Percentiles rank a stretch among this genome's conserved stretches.
Conservation (phyloP, 2,888 invertebrate genomes). For the Eupithecia pulchellata region DNA sequence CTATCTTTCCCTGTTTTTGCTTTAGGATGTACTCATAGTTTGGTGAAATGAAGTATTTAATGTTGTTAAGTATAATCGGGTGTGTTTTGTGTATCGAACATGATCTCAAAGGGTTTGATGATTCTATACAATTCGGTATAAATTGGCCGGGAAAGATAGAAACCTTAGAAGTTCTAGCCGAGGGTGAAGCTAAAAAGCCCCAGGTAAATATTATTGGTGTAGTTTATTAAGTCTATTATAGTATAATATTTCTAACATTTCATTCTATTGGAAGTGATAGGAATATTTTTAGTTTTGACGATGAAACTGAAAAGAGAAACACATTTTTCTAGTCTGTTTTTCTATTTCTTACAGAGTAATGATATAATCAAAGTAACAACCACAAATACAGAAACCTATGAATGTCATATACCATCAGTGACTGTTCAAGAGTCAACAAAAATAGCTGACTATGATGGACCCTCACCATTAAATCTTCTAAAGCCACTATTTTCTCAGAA, state of each 20-base stretch:
- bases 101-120: slow-evolving; percentile 92
- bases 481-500: slow-evolving; percentile 91
- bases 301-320: not conserved
- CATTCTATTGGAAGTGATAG: not conserved
- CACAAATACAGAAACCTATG: slow-evolving; percentile 92
- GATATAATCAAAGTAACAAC: slow-evolving; percentile 90
- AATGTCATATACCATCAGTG: slow-evolving; percentile 91
- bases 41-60: slow-evolving; percentile 61
- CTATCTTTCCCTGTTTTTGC: slow-evolving; percentile 4
- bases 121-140: slow-evolving; percentile 91
- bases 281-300: not conserved
- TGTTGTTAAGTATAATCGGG: slow-evolving; percentile 57
- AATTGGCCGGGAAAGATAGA: slow-evolving; percentile 88
- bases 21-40: slow-evolving; percentile 47
- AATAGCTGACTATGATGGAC: slow-evolving; percentile 88
- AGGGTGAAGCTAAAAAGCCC: slow-evolving; percentile 56
- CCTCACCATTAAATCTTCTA: slow-evolving; percentile 91
- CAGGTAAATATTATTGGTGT: slow-evolving; percentile 63
- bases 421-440: slow-evolving; percentile 81
- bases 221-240: no score
- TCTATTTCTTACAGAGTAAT: slow-evolving; percentile 58
- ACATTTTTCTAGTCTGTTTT: not conserved
- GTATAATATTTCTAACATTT: not conserved
- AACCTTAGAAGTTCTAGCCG: slow-evolving; percentile 57
- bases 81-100: slow-evolving; percentile 71